Evolutionary conservation across 2,113 vertebrate species (phyloP).

Genomic region (Aleadryas rufinucha): DNA sequence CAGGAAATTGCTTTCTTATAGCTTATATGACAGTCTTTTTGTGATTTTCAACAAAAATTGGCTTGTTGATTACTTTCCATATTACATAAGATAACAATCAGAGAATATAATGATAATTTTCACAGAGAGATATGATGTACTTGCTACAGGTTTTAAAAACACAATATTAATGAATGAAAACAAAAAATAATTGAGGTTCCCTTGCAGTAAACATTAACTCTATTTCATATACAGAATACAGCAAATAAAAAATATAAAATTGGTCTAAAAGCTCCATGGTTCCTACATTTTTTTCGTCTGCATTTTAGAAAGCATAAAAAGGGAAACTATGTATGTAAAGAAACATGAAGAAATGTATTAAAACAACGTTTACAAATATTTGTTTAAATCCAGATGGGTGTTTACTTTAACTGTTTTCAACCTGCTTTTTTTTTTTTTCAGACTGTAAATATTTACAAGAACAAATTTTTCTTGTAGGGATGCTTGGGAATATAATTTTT

Average conservation of each 20-base stretch:
- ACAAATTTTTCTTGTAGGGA: not conserved
- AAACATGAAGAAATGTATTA: not conserved
- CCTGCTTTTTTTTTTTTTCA: not conserved
- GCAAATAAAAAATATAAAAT: not conserved
- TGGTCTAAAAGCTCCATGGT: not conserved
- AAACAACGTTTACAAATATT: not conserved
- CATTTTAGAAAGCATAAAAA: not conserved
- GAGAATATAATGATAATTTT: not conserved
- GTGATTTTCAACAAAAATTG: slow-evolving; percentile 38
- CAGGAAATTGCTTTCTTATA: slow-evolving; percentile 67
- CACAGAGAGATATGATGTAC: not conserved
- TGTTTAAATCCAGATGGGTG: not conserved
- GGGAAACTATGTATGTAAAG: not conserved
- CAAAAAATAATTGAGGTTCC: not conserved
- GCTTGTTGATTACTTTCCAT: slow-evolving; percentile 36
- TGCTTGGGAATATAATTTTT: not conserved
- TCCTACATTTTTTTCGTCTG: not conserved
- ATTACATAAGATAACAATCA: slow-evolving; percentile 27
- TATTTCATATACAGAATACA: not conserved
- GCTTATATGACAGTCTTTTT: slow-evolving; percentile 50
- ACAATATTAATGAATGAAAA: not conserved
- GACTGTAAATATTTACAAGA: not conserved
- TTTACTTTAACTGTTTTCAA: not conserved
- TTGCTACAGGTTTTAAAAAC: not conserved
- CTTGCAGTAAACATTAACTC: not conserved